These are phyloP conservation scores for Latrodectus elegans DNA, from an alignment of 2,888 invertebrate species.

Conservation along the genomic window DNA sequence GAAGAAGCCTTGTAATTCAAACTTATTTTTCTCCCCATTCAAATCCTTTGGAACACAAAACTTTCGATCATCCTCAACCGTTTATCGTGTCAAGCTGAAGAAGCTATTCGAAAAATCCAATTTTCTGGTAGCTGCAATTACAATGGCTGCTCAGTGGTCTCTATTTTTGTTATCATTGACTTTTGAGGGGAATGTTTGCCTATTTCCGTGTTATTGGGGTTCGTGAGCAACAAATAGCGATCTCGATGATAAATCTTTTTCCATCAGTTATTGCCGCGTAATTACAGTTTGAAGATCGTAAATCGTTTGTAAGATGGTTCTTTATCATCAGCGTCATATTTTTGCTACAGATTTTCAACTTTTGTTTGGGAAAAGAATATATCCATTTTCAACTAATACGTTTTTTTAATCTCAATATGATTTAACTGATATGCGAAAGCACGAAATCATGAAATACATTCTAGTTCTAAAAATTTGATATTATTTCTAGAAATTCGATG, in stretches of 20 bases:
- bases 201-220: slow-evolving; percentile 3
- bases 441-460: slow-evolving; percentile 26
- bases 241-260: slow-evolving; percentile 12
- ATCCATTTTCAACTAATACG: neutral
- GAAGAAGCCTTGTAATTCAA: too few relatives aligned
- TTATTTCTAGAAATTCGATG: neutral
- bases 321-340: slow-evolving; percentile 6
- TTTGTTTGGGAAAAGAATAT: neutral
- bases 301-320: slow-evolving; percentile 6
- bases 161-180: neutral
- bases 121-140: neutral
- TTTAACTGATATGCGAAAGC: neutral
- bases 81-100: too few relatives aligned
- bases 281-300: slow-evolving; percentile 3
- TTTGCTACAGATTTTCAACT: slow-evolving; percentile 7
- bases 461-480: neutral
- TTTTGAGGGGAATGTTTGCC: neutral
- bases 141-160: slow-evolving; percentile 5
- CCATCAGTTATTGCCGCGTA: neutral
- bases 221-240: slow-evolving; percentile 4
- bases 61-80: too few relatives aligned
- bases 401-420: neutral
- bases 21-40: too few relatives aligned
- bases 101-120: too few relatives aligned
- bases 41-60: too few relatives aligned